phyloP scores from a whole-genome alignment of 2,113 vertebrate genomes.

The Fukomys damarensis region DNA sequence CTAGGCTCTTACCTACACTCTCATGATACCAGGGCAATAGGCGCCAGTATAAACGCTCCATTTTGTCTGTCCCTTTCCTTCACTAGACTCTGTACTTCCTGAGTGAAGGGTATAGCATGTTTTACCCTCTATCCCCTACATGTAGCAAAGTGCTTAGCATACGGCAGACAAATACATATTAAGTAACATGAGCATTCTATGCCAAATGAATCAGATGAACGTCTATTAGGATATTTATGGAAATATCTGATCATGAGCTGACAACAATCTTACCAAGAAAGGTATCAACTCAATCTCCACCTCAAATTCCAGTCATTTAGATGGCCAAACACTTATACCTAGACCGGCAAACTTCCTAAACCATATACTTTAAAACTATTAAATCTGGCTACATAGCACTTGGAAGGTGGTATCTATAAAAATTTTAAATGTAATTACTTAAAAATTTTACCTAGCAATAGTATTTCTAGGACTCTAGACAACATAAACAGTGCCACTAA shows the following conservation, averaged over 20 bases:
- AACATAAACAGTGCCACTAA: constrained; percentile 28
- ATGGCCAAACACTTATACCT: neutral
- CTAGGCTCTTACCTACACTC: neutral
- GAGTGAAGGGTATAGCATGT: neutral
- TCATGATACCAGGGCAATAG: neutral
- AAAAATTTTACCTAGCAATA: constrained; percentile 41
- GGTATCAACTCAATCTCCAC: neutral
- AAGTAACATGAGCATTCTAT: neutral
- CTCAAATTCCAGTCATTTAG: constrained; percentile 28
- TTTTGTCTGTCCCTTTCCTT: neutral
- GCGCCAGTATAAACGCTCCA: neutral
- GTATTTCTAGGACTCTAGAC: constrained; percentile 22
- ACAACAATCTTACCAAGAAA: neutral
- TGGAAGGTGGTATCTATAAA: constrained; percentile 1
- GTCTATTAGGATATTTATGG: neutral
- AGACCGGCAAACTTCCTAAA: constrained; percentile 28
- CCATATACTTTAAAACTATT: constrained; percentile 47
- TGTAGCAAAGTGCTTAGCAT: neutral
- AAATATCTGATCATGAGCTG: constrained; percentile 17
- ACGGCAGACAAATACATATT: neutral
- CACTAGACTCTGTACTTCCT: neutral
- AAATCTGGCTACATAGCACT: constrained; percentile 7
- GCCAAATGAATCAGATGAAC: neutral
- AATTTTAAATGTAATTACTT: constrained; percentile 38
- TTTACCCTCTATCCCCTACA: constrained; percentile 38